Evolutionary conservation across 2,797 vertebrate species (phyloP), one percentile per base, ranked within the genome.

Genomic region (Gymnoscopelus microlampas): DNA sequence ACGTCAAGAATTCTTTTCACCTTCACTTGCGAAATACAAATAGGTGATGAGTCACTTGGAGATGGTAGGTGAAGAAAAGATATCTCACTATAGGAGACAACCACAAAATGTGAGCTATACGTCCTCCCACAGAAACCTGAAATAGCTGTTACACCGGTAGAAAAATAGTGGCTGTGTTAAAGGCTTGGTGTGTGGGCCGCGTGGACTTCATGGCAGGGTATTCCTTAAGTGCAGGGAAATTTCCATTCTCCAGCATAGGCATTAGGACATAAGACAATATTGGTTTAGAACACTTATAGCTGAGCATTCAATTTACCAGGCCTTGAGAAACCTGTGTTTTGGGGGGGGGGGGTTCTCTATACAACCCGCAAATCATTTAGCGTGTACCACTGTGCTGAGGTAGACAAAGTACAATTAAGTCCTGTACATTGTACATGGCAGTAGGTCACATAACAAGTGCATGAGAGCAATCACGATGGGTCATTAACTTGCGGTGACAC

Each of bases 201-300:
- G n/a, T 73, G 39, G 67, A 63, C 48, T 84, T 67, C 76, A 68
- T 65, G 55, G 73, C 59, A 70, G 74, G 76, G 71, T 81, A 84
- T 87, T 83, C 81, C 81, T 87, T 68, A 58, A 81, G 81, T 14
- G 65, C 58, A 68, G 70, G 73, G 68, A 86, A 79, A 73, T 85
- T 88, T 90, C 88, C 80, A 84, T 72, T 72, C 76, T 72, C 73
- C 71, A 73, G 70, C 60, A 82, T 78, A 89, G 87, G 87, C 88
- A 66, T 73, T 78, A 66, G 66, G 89, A 91, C 14, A 19, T 60
- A 47, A 48, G 59, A 60, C 84, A 93, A 91, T 89, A 91, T 92
- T 93, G 61, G 74, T 88, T 87, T 85, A 87, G 86, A 80, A 74
- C 73, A 65, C 71, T 35, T 88, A 85, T 82, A 88, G 86, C 88